Evolutionary conservation across 2,113 vertebrate genomes (phyloP).

Genomic region (Hirundichthys speculiger): DNA sequence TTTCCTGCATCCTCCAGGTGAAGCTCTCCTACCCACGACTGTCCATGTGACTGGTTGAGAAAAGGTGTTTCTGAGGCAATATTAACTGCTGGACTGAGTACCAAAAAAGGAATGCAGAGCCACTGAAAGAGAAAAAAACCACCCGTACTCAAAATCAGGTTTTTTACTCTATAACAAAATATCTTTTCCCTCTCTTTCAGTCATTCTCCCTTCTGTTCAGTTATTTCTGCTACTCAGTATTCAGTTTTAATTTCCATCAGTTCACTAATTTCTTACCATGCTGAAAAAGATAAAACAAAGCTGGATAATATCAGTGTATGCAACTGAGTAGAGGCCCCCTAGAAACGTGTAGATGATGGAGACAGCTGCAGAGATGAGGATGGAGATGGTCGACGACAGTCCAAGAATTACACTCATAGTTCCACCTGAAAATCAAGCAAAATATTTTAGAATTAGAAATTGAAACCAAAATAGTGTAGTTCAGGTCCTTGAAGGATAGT

Average conservation of each 20-base stretch:
- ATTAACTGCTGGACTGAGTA: constrained; percentile 73
- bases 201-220: not conserved
- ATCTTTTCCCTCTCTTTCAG: not conserved
- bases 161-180: not conserved
- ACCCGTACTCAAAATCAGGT: not conserved
- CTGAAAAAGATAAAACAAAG: constrained; percentile 79
- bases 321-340: constrained; percentile 85
- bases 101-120: constrained; percentile 80
- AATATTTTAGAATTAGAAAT: not conserved
- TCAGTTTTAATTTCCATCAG: not conserved
- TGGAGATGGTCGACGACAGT: constrained; percentile 69
- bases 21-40: constrained; percentile 46
- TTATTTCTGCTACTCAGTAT: not conserved
- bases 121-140: constrained; percentile 62
- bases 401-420: constrained; percentile 82
- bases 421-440: constrained; percentile 67
- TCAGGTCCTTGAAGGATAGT: too few species aligned
- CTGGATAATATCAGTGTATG: constrained; percentile 85
- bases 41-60: constrained; percentile 41
- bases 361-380: constrained; percentile 79
- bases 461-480: not conserved
- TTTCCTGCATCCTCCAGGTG: constrained; percentile 66
- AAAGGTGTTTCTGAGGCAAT: constrained; percentile 60
- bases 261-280: constrained; percentile 75
- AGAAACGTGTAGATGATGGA: constrained; percentile 79